A percentile compares a stretch with the other conserved stretches of the same genome.
Evolutionary conservation across 2,888 invertebrate genomes (phyloP).

Genomic region (Orthosia cruda): DNA sequence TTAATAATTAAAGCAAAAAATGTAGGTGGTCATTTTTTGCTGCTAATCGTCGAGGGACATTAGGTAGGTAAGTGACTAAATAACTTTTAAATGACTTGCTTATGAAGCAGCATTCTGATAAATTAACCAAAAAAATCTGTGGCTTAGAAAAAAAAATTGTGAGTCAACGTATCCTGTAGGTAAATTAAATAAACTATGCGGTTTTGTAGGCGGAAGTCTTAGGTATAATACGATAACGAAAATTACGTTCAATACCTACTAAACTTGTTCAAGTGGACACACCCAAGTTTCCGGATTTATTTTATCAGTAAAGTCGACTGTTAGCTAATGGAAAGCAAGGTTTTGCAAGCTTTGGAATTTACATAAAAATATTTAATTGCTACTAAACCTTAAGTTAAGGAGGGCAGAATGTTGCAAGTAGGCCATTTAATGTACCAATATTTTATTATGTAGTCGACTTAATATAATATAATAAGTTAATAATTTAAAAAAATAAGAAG

Average conservation of each 20-base stretch:
- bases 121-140: constrained; percentile 31
- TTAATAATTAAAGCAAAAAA: constrained; percentile 30
- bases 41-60: constrained; percentile 5
- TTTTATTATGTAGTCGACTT: constrained; percentile 12
- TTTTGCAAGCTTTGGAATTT: constrained; percentile 29
- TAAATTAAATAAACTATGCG: constrained; percentile 9
- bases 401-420: constrained; percentile 22
- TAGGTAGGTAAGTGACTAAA: constrained; percentile 3
- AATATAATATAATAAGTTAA: constrained; percentile 30
- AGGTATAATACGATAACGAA: constrained; percentile 40
- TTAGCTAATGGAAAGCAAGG: constrained; percentile 40
- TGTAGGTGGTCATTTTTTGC: constrained; percentile 25
- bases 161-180: constrained; percentile 44
- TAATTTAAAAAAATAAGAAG: constrained; percentile 41
- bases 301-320: constrained; percentile 37
- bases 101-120: constrained; percentile 22
- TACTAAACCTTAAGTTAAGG: constrained; percentile 1
- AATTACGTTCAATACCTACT: constrained; percentile 43
- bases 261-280: constrained; percentile 52
- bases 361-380: constrained; percentile 43
- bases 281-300: constrained; percentile 56
- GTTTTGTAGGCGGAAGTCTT: constrained; percentile 34
- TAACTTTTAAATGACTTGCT: constrained; percentile 22
- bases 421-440: constrained; percentile 26
- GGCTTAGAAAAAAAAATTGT: constrained; percentile 37